Conservation (phyloP, 2,113 vertebrate species). For the Prochilodus magdalenae region DNA sequence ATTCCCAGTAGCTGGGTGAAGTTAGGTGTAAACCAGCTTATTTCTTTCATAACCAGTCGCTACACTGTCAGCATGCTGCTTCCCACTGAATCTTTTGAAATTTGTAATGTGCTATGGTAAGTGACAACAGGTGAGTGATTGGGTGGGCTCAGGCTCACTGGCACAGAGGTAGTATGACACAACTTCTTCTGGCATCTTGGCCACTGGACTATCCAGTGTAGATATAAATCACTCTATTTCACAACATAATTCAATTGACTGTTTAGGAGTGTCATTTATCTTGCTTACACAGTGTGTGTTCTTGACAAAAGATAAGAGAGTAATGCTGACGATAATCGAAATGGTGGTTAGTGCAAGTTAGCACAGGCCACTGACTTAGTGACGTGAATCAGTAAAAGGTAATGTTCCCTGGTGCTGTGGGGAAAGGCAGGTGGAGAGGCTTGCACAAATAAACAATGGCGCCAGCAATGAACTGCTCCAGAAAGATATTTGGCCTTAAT, state of each 20-base stretch:
- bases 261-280: conserved; percentile 45
- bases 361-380: conserved; percentile 27
- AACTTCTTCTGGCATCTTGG: conserved; percentile 20
- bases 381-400: conserved; percentile 10
- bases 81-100: no score
- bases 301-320: background rate
- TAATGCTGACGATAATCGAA: background rate
- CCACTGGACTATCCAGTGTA: background rate
- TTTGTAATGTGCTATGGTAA: background rate
- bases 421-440: conserved; percentile 4
- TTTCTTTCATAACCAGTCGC: no score
- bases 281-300: conserved; percentile 6
- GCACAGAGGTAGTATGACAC: conserved; percentile 20
- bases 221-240: conserved; percentile 1
- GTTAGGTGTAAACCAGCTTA: no score
- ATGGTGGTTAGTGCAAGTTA: conserved; percentile 36
- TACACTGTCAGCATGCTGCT: no score
- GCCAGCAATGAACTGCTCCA: conserved; percentile 28
- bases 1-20: no score
- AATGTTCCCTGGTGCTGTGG: conserved; percentile 5
- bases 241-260: conserved; percentile 22
- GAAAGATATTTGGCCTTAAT: conserved; percentile 1
- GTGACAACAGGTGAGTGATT: background rate
- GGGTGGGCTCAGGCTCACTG: background rate
- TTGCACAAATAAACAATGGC: conserved; percentile 34